These are phyloP conservation scores for Ptiloglossa arizonensis DNA, from an alignment of 1,140 invertebrate species.

Conservation along the genomic window DNA sequence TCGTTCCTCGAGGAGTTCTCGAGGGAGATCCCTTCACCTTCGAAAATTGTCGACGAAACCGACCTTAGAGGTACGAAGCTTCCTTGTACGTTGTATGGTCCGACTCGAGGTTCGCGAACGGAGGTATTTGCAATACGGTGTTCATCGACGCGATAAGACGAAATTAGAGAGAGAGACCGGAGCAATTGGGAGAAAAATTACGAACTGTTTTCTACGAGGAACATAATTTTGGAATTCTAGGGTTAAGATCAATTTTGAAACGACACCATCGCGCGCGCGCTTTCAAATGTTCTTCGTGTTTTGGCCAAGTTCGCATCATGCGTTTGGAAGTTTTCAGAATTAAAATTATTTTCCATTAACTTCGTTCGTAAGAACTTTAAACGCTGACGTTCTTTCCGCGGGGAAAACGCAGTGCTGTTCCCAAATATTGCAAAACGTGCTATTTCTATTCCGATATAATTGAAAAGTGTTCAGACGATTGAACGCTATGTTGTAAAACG, in stretches of 20 bases:
- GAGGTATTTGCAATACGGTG: background rate
- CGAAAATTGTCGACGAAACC: background rate
- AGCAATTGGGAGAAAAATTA: background rate
- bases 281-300: conserved; percentile 20
- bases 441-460: no score
- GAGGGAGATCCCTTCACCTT: background rate
- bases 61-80: background rate
- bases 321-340: no score
- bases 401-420: no score
- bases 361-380: no score
- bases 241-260: conserved; percentile 24
- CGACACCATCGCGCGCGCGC: background rate
- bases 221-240: background rate
- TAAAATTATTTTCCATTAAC: no score
- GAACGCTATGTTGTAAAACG: no score
- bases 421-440: no score
- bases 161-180: no score
- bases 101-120: background rate
- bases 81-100: background rate
- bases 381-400: no score
- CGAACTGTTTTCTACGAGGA: background rate
- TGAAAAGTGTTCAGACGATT: no score
- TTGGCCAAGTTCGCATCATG: background rate
- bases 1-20: background rate
- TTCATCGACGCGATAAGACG: background rate